Percentiles rank a stretch among this genome's conserved stretches.
These are phyloP conservation scores for Ptychobarbus kaznakovi DNA, from an alignment of 2,797 vertebrate genomes.

Conservation along the genomic window DNA sequence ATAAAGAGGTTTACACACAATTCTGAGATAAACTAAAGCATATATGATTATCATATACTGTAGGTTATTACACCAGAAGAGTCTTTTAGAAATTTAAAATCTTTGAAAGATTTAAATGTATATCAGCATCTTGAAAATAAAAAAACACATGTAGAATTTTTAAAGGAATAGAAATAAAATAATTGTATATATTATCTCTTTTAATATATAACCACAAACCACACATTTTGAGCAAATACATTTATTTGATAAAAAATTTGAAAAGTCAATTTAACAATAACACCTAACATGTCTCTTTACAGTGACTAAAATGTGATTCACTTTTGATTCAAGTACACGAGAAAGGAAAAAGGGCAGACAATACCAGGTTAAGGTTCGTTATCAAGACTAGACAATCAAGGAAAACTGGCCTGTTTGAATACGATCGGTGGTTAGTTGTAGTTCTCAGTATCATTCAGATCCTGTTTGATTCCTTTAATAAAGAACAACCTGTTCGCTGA, in stretches of 20 bases:
- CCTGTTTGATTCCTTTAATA: not conserved
- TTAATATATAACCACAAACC: not conserved
- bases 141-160: not conserved
- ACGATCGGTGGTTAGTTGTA: constrained; percentile 1
- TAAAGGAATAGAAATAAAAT: not conserved
- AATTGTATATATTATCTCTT: not conserved
- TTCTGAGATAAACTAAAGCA: not conserved
- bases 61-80: not conserved
- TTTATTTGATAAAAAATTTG: not conserved
- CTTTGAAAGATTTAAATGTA: not conserved
- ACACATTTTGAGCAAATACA: not conserved
- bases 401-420: not conserved
- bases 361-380: not conserved
- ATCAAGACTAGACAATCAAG: not conserved
- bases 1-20: not conserved
- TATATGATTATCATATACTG: not conserved
- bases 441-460: constrained; percentile 2
- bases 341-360: not conserved
- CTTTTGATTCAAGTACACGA: not conserved
- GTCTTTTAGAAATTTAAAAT: too few species aligned
- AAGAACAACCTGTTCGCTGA: not conserved
- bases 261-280: not conserved
- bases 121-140: not conserved
- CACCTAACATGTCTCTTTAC: not conserved
- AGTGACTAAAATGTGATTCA: not conserved